These are phyloP conservation scores for Volucella bombylans DNA, from an alignment of 2,888 invertebrate genomes.

Conservation along the genomic window DNA sequence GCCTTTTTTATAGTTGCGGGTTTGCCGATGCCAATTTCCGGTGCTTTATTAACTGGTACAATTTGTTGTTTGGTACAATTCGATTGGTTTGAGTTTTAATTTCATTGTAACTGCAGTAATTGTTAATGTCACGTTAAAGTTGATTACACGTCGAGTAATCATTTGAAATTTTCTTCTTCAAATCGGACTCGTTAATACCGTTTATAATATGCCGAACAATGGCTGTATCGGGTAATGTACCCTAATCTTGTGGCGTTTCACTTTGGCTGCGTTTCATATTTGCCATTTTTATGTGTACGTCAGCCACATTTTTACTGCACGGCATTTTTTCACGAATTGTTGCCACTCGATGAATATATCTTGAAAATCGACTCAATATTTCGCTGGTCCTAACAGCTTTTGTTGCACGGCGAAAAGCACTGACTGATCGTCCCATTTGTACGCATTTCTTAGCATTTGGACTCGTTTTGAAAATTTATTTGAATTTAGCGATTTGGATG, in stretches of 20 bases:
- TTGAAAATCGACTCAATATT: conserved; percentile 60
- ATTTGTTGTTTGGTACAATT: no score
- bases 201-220: conserved; percentile 44
- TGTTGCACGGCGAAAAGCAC: conserved; percentile 53
- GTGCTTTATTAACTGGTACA: neutral
- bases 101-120: conserved; percentile 38
- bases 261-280: conserved; percentile 34
- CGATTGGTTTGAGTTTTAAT: neutral
- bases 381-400: conserved; percentile 47
- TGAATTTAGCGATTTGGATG: neutral
- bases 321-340: conserved; percentile 44
- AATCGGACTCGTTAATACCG: conserved; percentile 47
- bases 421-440: conserved; percentile 57
- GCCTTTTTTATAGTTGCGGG: neutral
- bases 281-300: conserved; percentile 52
- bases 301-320: conserved; percentile 46
- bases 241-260: conserved; percentile 40
- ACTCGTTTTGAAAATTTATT: conserved; percentile 8
- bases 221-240: conserved; percentile 24
- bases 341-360: conserved; percentile 61
- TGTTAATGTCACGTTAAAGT: conserved; percentile 36
- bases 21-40: neutral
- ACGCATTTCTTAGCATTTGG: conserved; percentile 48
- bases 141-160: conserved; percentile 37
- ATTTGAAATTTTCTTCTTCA: conserved; percentile 38